Conservation (phyloP, 2,797 vertebrate genomes). For the Argya squamiceps region DNA sequence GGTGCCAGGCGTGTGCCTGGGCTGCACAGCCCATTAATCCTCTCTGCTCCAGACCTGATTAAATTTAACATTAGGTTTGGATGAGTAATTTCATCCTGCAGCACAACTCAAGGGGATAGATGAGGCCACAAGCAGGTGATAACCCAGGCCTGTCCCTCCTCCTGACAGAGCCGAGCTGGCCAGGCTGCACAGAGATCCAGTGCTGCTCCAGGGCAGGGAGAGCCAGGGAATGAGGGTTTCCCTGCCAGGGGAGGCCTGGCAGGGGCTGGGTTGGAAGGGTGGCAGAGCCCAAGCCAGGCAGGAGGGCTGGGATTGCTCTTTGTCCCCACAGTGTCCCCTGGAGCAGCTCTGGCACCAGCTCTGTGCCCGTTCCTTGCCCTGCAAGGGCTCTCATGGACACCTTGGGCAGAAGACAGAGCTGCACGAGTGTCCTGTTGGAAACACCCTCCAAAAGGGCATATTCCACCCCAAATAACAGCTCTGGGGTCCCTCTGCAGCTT, state of each 20-base stretch:
- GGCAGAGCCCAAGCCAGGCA: not conserved
- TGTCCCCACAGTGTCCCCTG: not conserved
- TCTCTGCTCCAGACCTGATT: slow-evolving; percentile 53
- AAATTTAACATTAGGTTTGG: slow-evolving; percentile 74
- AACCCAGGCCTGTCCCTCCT: not conserved
- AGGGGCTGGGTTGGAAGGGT: not conserved
- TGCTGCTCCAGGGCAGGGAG: not conserved
- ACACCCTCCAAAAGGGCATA: not conserved
- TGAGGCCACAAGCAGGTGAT: slow-evolving; percentile 63
- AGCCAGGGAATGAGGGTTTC: not conserved
- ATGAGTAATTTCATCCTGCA: slow-evolving; percentile 75
- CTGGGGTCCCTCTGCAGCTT: not conserved
- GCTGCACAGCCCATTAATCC: slow-evolving; percentile 19
- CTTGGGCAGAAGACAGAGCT: not conserved
- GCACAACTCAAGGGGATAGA: slow-evolving; percentile 73
- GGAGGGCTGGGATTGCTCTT: not conserved
- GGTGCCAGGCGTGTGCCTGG: not conserved
- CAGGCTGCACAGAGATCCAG: not conserved
- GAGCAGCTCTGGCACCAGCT: not conserved
- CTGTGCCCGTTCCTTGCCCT: slow-evolving; percentile 33
- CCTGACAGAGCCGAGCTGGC: not conserved
- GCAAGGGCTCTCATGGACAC: slow-evolving; percentile 51
- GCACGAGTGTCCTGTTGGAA: not conserved
- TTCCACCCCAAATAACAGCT: not conserved
- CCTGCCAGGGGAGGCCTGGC: not conserved